A percentile compares a stretch with the other conserved stretches of the same genome.
Conservation (phyloP, 2,888 invertebrate species). For the Catocala sponsa region DNA sequence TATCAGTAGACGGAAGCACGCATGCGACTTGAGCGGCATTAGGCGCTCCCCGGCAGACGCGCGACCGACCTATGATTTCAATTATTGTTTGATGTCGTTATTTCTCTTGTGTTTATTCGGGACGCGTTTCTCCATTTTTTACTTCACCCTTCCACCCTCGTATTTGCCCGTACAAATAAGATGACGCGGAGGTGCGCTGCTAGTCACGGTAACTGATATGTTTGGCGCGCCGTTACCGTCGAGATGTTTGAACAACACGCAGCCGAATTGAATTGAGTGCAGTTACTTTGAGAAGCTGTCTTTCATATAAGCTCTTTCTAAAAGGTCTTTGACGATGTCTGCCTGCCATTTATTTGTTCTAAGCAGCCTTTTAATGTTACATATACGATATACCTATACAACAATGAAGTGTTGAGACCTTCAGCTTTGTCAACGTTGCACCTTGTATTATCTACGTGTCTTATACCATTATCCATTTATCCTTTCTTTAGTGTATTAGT, state of each 20-base stretch:
- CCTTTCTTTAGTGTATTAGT: constrained; percentile 55
- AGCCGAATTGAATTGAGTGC: constrained; percentile 76
- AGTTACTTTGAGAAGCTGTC: constrained; percentile 65
- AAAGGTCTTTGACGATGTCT: constrained; percentile 22
- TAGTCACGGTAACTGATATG: constrained; percentile 80
- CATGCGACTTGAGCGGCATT: constrained; percentile 59
- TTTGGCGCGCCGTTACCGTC: constrained; percentile 65
- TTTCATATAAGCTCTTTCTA: constrained; percentile 44
- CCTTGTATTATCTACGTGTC: neutral
- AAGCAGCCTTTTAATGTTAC: constrained; percentile 6
- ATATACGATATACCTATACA: neutral
- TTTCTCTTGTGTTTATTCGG: constrained; percentile 85
- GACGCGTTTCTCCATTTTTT: constrained; percentile 80
- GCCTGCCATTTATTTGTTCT: constrained; percentile 2
- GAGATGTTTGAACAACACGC: constrained; percentile 78
- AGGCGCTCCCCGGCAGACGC: constrained; percentile 56
- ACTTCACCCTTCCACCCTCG: constrained; percentile 77
- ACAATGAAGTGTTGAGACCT: neutral
- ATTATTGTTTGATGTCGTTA: constrained; percentile 86
- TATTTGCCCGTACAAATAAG: constrained; percentile 78
- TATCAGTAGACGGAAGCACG: neutral
- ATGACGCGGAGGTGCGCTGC: constrained; percentile 68
- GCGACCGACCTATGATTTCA: constrained; percentile 81
- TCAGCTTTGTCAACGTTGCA: neutral
- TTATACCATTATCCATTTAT: constrained; percentile 34